Conservation (phyloP, 2,113 vertebrate species). For the Orientallactaga bullata region DNA sequence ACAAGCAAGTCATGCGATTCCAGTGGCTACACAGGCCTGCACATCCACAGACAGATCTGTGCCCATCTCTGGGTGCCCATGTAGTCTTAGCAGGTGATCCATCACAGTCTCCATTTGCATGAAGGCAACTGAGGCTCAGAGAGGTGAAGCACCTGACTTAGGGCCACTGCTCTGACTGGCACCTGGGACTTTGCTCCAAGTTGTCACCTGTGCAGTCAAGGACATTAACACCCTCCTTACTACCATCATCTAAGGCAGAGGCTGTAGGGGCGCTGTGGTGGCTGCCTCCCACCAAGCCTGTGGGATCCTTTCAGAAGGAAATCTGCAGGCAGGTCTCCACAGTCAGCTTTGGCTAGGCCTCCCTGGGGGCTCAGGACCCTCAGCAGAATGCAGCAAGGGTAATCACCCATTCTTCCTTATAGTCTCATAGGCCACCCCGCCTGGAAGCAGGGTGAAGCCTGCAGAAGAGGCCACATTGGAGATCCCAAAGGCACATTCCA, state of each 20-base stretch:
- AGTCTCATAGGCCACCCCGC: too few species aligned
- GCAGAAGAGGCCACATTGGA: not conserved
- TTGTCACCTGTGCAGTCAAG: not conserved
- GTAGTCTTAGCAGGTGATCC: not conserved
- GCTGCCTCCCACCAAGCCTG: not conserved
- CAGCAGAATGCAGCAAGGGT: not conserved
- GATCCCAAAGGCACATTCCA: too few species aligned
- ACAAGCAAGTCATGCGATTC: not conserved
- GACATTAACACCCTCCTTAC: not conserved
- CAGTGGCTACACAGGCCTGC: accelerated
- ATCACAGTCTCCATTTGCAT: not conserved
- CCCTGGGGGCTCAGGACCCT: not conserved
- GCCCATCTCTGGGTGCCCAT: not conserved
- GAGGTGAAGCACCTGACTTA: not conserved
- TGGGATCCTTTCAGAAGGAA: too few species aligned
- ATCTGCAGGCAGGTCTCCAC: not conserved
- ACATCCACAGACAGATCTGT: too few species aligned
- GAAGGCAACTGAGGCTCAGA: not conserved
- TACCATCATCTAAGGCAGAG: not conserved
- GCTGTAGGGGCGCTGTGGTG: not conserved
- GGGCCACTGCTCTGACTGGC: not conserved
- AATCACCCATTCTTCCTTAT: too few species aligned
- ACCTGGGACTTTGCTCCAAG: accelerated
- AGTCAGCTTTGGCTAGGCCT: too few species aligned
- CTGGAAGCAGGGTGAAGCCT: not conserved